Evolutionary conservation across 1,140 invertebrate genomes (phyloP).

Genomic region (Aradophagus sp.): DNA sequence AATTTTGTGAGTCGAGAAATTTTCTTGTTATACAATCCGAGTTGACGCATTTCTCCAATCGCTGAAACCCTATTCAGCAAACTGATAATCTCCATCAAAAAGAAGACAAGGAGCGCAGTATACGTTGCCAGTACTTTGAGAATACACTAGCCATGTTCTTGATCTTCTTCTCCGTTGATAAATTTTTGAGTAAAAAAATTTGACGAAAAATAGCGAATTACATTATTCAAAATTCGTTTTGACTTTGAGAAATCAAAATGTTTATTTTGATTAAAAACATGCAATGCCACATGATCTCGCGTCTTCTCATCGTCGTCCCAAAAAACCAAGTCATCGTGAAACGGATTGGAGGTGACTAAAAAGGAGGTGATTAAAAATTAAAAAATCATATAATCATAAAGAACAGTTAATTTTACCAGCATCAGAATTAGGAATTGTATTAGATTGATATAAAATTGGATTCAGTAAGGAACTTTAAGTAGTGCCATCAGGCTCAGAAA

Average conservation of each 20-base stretch:
- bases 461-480: too few species aligned
- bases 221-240: constrained; percentile 33
- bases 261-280: constrained; percentile 46
- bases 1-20: constrained; percentile 34
- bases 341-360: neutral
- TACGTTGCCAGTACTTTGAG: constrained; percentile 47
- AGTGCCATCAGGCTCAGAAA: too few species aligned
- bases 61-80: constrained; percentile 50
- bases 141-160: constrained; percentile 57
- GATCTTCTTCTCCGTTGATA: constrained; percentile 49
- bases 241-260: constrained; percentile 41
- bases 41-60: constrained; percentile 59
- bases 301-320: constrained; percentile 35
- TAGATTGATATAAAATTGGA: too few species aligned
- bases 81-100: constrained; percentile 47
- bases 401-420: too few species aligned
- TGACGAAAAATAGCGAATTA: constrained; percentile 41
- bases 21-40: constrained; percentile 51
- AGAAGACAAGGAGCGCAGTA: constrained; percentile 58
- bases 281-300: constrained; percentile 34
- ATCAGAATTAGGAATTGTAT: too few species aligned
- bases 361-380: too few species aligned
- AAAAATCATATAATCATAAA: too few species aligned
- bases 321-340: constrained; percentile 8
- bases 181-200: constrained; percentile 49